Conservation (phyloP, 2,797 vertebrate species). For the Buphagus erythrorhynchus region DNA sequence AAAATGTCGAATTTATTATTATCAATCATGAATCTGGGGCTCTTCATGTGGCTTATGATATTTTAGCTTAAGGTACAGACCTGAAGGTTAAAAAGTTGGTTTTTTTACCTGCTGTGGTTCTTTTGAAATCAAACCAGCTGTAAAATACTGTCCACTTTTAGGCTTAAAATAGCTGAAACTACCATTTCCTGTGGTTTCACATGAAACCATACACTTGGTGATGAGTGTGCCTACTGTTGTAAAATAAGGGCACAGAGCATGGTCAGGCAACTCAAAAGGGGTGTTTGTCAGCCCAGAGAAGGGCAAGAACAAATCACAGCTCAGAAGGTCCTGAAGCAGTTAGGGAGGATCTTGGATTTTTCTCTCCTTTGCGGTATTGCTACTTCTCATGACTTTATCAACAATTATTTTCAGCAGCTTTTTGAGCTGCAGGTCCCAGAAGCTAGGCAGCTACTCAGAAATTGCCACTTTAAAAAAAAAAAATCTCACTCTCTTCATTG, state of each 20-base stretch:
- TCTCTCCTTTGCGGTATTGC: not conserved
- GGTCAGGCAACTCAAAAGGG: not conserved
- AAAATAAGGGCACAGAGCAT: not conserved
- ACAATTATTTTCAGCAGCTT: not conserved
- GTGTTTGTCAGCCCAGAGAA: not conserved
- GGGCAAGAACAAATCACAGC: not conserved
- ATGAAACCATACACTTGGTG: not conserved
- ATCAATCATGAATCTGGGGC: not conserved
- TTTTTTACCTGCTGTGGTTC: not conserved
- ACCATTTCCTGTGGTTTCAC: slow-evolving; percentile 12
- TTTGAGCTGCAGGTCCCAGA: not conserved
- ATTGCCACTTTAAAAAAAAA: not conserved
- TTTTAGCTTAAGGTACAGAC: not conserved
- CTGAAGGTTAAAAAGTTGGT: not conserved
- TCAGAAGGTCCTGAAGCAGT: not conserved
- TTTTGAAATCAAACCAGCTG: not conserved
- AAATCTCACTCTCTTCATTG: not conserved
- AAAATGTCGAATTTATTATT: not conserved
- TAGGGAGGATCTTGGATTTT: not conserved
- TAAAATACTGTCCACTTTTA: not conserved
- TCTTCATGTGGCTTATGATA: not conserved
- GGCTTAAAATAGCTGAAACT: slow-evolving; percentile 23
- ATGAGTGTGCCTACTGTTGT: not conserved
- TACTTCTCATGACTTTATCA: not conserved
- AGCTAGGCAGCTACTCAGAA: not conserved